These are phyloP conservation scores for Cryptomyrus ogoouensis DNA, from an alignment of 2,113 vertebrate genomes.

Conservation along the genomic window DNA sequence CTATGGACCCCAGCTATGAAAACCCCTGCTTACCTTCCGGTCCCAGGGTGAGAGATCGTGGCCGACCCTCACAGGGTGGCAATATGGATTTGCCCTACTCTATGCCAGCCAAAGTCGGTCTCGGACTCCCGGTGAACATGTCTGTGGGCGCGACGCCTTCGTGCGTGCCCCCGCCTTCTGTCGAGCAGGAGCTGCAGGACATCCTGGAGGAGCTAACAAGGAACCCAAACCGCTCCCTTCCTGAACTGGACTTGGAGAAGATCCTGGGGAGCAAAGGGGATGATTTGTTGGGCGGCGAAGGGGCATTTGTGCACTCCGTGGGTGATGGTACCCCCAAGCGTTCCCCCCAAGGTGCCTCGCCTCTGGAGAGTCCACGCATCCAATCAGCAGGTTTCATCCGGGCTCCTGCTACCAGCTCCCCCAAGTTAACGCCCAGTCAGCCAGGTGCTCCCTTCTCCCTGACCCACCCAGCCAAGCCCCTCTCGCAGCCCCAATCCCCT, in stretches of 20 bases:
- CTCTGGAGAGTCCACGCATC: constrained; percentile 63
- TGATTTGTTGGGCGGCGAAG: constrained; percentile 54
- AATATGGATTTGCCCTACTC: constrained; percentile 61
- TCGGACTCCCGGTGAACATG: constrained; percentile 43
- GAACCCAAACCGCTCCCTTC: constrained; percentile 71
- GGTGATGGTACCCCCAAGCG: constrained; percentile 58
- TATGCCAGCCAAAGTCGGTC: constrained; percentile 55
- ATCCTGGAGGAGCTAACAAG: constrained; percentile 78
- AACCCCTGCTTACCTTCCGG: constrained; percentile 53
- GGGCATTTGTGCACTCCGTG: constrained; percentile 56
- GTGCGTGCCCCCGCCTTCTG: constrained; percentile 52
- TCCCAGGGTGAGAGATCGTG: constrained; percentile 53
- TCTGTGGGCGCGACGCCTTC: constrained; percentile 40
- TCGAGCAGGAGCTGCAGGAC: constrained; percentile 79
- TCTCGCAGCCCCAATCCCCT: constrained; percentile 54
- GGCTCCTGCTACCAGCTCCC: constrained; percentile 45
- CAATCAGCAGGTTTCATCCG: constrained; percentile 65
- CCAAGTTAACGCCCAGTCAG: constrained; percentile 65
- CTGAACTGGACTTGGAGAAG: constrained; percentile 75
- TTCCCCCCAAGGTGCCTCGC: constrained; percentile 59
- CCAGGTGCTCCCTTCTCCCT: constrained; percentile 61
- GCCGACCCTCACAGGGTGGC: constrained; percentile 59
- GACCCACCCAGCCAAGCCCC: constrained; percentile 55
- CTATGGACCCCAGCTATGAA: constrained; percentile 64
- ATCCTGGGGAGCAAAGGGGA: constrained; percentile 74